Conservation (phyloP, 2,888 invertebrate genomes). For the Agrotis exclamationis region DNA sequence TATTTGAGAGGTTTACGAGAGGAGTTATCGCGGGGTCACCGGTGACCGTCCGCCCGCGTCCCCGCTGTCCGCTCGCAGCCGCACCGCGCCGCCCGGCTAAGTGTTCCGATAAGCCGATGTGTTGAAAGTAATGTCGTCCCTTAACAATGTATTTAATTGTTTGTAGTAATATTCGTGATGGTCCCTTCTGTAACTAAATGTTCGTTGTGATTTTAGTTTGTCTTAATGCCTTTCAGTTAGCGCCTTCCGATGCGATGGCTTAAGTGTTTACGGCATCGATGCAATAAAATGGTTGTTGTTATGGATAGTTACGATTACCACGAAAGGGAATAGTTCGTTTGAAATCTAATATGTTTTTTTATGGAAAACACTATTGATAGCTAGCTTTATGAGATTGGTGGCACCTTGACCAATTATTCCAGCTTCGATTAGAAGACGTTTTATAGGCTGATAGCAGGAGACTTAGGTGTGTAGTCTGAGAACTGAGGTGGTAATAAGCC, state of each 20-base stretch:
- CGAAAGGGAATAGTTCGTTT: conserved; percentile 12
- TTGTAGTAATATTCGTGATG: neutral
- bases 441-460: no score
- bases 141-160: conserved; percentile 51
- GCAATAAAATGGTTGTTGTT: neutral
- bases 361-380: no score
- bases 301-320: neutral
- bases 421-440: no score
- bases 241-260: neutral
- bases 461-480: no score
- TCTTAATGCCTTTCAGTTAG: conserved; percentile 33
- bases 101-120: conserved; percentile 43
- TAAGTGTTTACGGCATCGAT: neutral
- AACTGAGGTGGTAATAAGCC: no score
- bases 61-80: neutral
- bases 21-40: conserved; percentile 49
- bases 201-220: conserved; percentile 7
- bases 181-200: conserved; percentile 30
- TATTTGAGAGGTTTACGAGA: conserved; percentile 57
- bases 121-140: conserved; percentile 1
- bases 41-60: neutral
- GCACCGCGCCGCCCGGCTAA: conserved; percentile 16
- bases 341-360: conserved; percentile 1
- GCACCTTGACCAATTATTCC: no score
- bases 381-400: no score